phyloP scores from a whole-genome alignment of 2,888 invertebrate genomes.

The Synergus japonicus region DNA sequence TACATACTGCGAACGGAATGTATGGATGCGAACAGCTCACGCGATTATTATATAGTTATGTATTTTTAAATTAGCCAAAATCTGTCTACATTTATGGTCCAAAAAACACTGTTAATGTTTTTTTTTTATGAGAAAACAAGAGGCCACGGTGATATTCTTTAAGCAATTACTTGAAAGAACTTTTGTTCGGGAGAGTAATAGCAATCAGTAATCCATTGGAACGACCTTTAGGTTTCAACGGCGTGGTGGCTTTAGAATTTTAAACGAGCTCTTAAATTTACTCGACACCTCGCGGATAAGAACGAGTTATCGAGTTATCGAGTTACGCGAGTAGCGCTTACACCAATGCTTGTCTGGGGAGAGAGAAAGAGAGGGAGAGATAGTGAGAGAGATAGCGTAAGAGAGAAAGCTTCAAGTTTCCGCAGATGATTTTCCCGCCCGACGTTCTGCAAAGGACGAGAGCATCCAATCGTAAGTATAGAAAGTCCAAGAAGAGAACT shows the following conservation, averaged over 20 bases:
- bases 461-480: conserved; percentile 29
- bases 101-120: no score
- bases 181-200: conserved; percentile 8
- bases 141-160: not conserved
- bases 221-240: conserved; percentile 37
- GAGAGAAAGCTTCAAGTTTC: conserved; percentile 44
- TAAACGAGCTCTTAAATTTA: conserved; percentile 59
- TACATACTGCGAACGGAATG: no score
- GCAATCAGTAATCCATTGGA: conserved; percentile 24
- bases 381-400: not conserved
- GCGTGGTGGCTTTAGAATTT: conserved; percentile 56
- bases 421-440: conserved; percentile 48
- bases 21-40: no score
- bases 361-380: not conserved
- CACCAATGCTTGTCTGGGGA: conserved; percentile 38
- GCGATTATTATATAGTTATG: no score
- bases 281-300: conserved; percentile 54
- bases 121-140: not conserved
- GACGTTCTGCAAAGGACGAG: conserved; percentile 9
- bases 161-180: not conserved
- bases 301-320: conserved; percentile 58
- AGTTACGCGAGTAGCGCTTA: conserved; percentile 55
- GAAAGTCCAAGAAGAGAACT: not conserved
- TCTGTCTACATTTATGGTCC: no score
- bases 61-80: no score